Evolutionary conservation across 1,140 invertebrate genomes (phyloP).

Genomic region (Nasonia giraulti): DNA sequence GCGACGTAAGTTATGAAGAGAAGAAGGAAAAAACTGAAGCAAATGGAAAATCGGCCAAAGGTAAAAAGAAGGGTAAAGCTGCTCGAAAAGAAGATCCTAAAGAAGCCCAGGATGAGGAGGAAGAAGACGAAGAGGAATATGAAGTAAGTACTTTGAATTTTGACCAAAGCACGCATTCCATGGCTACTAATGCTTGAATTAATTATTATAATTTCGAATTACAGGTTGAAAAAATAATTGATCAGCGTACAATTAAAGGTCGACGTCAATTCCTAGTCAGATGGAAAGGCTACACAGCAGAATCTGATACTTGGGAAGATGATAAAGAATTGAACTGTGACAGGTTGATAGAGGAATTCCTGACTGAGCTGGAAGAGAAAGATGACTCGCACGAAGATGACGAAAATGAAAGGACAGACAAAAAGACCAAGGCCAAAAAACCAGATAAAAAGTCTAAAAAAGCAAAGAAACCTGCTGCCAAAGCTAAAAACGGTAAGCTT

Average conservation of each 20-base stretch:
- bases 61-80: conserved; percentile 29
- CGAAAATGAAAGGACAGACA: conserved; percentile 52
- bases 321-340: conserved; percentile 83
- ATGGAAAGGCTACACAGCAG: conserved; percentile 86
- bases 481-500: conserved; percentile 51
- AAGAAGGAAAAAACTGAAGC: conserved; percentile 52
- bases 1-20: conserved; percentile 62
- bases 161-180: background rate
- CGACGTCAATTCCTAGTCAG: conserved; percentile 84
- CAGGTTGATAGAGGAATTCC: conserved; percentile 80
- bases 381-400: conserved; percentile 58
- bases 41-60: conserved; percentile 41
- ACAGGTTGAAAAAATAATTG: conserved; percentile 83
- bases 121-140: conserved; percentile 62
- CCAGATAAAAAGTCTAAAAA: conserved; percentile 46
- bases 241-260: conserved; percentile 80
- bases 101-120: conserved; percentile 40
- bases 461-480: conserved; percentile 10
- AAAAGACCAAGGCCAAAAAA: conserved; percentile 54
- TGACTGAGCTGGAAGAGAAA: conserved; percentile 66
- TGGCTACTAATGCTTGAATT: background rate
- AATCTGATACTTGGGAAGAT: conserved; percentile 87
- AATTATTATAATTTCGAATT: conserved; percentile 25
- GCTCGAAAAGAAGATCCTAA: conserved; percentile 19
- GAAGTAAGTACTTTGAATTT: conserved; percentile 58